Base-by-base conservation (phyloP, 2,888 invertebrate genomes). In the Ectemnius lituratus region DNA sequence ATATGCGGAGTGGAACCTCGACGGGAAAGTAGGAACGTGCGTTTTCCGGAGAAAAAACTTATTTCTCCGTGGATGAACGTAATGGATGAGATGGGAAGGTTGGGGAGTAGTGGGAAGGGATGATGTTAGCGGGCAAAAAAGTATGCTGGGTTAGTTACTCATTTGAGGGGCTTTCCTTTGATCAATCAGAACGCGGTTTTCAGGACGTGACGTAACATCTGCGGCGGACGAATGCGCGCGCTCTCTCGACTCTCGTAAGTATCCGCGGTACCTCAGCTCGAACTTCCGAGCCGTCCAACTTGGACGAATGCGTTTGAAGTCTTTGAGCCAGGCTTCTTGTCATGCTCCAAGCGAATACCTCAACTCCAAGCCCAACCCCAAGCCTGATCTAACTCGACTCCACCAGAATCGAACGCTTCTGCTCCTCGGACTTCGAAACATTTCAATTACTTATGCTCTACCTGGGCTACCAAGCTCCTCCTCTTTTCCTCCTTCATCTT, bases 401-500 rank as follows among this genome's bases (percentile, higher is more conserved):
- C 66, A 23, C 58, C 65, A 58, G 70, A 75, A 76, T 61, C 70
- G 76, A 79, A 73, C 70, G 56, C 59, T 75, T 68, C 75, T 62
- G 58, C 65, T 66, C 67, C 37, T 14, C 58, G 27, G 59, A 56
- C 64, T 69, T 70, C 77, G 78, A 80, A 80, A 81, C 75, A 78
- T 83, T 83, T 79, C 78, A 78, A 81, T 81, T 83, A 83, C 81
- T 82, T 82, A 81, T 79, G 66, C 75, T 20, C 66, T 60, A 23
- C 69, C 71, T 52, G 60, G 3, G 3, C 23, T 20, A 28, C 49
- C 57, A 23, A 4, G 18, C 28, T 14, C 46, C 65, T 64, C 71
- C 68, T 18, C 62, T 59, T 74, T 46, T 23, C 67, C 49, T 62
- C 70, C 72, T 75, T 68, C 68, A 74, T 72, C 46, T 16, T 6